Percentiles rank a stretch among this genome's conserved stretches.
Conservation (phyloP, 2,888 invertebrate genomes). For the Drosophila austrosaltans region DNA sequence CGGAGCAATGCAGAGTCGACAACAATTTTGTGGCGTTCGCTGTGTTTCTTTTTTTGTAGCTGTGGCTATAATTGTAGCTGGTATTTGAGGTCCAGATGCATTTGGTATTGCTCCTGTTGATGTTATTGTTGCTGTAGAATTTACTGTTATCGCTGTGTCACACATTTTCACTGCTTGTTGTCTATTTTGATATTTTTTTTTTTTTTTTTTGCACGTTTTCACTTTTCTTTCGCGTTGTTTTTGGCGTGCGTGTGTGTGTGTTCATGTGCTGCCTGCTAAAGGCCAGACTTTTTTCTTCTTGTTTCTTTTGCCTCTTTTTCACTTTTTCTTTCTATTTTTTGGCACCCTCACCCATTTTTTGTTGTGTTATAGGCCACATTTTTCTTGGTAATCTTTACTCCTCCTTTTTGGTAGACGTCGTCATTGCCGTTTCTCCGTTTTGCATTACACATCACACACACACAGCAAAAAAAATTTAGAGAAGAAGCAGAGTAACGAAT, state of each 20-base stretch:
- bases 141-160: constrained; percentile 50
- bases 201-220: constrained; percentile 70
- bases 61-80: constrained; percentile 10
- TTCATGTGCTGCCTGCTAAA: constrained; percentile 11
- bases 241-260: constrained; percentile 14
- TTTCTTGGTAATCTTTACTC: constrained; percentile 9
- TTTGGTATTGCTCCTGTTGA: constrained; percentile 15
- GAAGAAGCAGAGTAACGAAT: constrained; percentile 11
- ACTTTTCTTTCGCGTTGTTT: constrained; percentile 65
- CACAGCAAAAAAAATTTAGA: constrained; percentile 9
- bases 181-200: constrained; percentile 25
- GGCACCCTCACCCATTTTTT: constrained; percentile 30
- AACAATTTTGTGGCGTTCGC: constrained; percentile 81
- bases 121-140: constrained; percentile 37
- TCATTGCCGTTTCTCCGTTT: constrained; percentile 15
- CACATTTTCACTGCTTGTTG: constrained; percentile 61
- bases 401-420: constrained; percentile 12
- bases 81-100: constrained; percentile 7
- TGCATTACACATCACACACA: constrained; percentile 19
- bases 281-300: constrained; percentile 9
- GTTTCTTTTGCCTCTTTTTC: constrained; percentile 10
- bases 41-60: constrained; percentile 45
- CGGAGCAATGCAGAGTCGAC: constrained; percentile 83
- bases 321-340: constrained; percentile 11
- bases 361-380: constrained; percentile 25